phyloP scores from a whole-genome alignment of 2,113 vertebrate genomes.

The Microcebus jonahi region DNA sequence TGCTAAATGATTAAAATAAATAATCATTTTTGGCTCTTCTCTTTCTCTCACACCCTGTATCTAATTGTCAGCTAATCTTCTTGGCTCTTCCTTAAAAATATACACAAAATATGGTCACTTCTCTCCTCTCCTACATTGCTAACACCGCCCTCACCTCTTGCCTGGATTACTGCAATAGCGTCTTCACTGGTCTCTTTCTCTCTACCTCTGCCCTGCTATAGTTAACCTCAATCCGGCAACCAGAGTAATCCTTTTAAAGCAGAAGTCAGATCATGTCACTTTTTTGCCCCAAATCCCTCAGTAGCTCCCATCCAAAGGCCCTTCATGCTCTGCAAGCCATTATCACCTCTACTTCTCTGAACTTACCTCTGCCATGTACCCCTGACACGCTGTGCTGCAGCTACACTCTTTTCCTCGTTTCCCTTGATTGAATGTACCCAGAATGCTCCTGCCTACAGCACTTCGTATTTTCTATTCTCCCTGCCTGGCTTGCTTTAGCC shows the following conservation, averaged over 20 bases:
- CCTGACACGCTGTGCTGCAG: neutral
- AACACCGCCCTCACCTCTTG: neutral
- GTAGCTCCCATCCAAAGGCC: neutral
- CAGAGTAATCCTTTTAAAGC: neutral
- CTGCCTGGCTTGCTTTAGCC: neutral
- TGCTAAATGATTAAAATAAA: slow-evolving; percentile 48
- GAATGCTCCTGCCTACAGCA: neutral
- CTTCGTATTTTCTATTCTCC: neutral
- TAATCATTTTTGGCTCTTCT: neutral
- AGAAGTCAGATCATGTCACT: neutral
- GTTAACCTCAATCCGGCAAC: neutral
- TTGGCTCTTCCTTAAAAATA: neutral
- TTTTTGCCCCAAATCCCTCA: slow-evolving; percentile 17
- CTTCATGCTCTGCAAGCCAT: neutral
- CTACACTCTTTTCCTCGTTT: neutral
- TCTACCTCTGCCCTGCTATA: neutral
- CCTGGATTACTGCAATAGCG: neutral
- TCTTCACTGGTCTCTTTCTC: neutral
- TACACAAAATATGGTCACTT: neutral
- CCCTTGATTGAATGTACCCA: neutral
- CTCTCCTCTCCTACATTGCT: neutral
- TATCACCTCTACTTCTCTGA: neutral
- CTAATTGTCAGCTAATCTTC: neutral
- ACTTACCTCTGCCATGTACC: rapidly evolving
- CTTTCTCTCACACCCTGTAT: neutral